phyloP scores from a whole-genome alignment of 2,797 vertebrate genomes.

The Urocyon cinereoargenteus region DNA sequence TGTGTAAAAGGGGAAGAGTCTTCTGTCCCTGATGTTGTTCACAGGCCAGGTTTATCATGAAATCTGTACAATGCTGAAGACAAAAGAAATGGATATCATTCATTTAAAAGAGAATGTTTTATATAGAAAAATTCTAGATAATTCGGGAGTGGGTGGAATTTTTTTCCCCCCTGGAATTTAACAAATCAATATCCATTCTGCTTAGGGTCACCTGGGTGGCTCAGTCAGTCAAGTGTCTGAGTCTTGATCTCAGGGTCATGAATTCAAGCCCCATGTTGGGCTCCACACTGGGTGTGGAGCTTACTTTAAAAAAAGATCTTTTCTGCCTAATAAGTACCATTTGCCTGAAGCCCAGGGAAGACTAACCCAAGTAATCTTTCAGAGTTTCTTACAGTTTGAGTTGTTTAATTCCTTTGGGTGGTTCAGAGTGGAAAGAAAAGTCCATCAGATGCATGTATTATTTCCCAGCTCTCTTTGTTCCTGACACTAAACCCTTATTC shows the following conservation, averaged over 20 bases:
- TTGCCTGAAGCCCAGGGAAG: background rate
- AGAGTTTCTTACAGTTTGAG: background rate
- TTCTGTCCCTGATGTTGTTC: background rate
- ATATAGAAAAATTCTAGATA: background rate
- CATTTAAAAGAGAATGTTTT: background rate
- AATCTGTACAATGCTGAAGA: background rate
- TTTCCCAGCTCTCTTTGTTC: background rate
- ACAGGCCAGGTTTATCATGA: background rate
- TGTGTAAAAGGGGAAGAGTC: background rate
- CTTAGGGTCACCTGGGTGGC: background rate
- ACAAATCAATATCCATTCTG: background rate
- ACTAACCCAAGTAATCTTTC: background rate
- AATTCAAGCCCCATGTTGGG: background rate
- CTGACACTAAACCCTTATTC: background rate
- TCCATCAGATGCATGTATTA: background rate
- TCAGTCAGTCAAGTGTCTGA: background rate
- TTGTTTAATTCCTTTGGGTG: background rate
- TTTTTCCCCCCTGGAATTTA: background rate
- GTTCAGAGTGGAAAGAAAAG: background rate
- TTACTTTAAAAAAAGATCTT: background rate
- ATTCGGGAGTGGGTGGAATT: background rate
- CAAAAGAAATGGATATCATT: background rate
- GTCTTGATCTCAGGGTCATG: background rate
- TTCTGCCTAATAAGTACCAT: background rate
- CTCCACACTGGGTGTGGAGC: background rate